Percentiles rank a stretch among this genome's conserved stretches.
These are phyloP conservation scores for Hippopotamus amphibius DNA, from an alignment of 2,113 vertebrate genomes.

Conservation along the genomic window DNA sequence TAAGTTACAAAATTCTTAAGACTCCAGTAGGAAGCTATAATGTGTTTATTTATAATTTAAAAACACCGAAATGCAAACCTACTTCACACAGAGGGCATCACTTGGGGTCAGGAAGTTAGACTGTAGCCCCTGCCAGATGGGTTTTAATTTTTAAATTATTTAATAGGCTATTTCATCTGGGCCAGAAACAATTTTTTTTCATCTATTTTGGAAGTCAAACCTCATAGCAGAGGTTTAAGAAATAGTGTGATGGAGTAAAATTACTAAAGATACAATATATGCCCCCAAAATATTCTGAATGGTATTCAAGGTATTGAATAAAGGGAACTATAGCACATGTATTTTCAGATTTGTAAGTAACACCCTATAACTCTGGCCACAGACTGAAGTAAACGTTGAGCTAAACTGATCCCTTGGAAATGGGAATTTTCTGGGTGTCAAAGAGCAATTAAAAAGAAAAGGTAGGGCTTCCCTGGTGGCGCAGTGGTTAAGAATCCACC, in stretches of 20 bases:
- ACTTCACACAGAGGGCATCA: background rate
- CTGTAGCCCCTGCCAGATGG: background rate
- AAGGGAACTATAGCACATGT: background rate
- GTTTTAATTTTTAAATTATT: constrained; percentile 59
- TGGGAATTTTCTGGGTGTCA: background rate
- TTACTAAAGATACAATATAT: background rate
- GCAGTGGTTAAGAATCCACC: too few species aligned
- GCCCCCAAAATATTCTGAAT: background rate
- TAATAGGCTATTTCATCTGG: constrained; percentile 50
- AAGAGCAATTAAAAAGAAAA: background rate
- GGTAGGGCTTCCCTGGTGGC: too few species aligned
- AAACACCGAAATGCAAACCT: constrained; percentile 45
- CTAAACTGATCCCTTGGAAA: background rate
- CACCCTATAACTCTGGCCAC: background rate
- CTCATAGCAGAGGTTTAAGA: constrained; percentile 10
- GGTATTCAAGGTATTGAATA: background rate
- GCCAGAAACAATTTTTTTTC: constrained; percentile 17
- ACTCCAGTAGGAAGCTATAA: background rate
- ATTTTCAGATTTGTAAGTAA: constrained; percentile 35
- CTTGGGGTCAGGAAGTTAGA: constrained; percentile 10
- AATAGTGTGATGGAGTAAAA: background rate
- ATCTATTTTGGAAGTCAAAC: constrained; percentile 8
- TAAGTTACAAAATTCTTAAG: background rate
- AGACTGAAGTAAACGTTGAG: background rate
- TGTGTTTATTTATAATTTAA: constrained; percentile 43